phyloP scores from a whole-genome alignment of 2,888 invertebrate genomes.

The Mechanitis messenoides region DNA sequence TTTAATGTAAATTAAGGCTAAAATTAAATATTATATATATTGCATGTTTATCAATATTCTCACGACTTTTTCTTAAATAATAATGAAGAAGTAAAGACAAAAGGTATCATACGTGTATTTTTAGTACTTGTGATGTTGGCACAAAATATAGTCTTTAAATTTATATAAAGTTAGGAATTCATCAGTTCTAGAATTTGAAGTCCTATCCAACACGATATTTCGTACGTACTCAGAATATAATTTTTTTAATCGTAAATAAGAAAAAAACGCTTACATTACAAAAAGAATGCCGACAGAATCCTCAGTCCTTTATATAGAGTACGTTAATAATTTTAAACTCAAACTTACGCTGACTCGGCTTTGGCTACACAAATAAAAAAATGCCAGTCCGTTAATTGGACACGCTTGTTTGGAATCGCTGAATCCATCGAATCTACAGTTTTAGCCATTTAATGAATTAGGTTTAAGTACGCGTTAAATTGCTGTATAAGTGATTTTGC shows the following conservation, averaged over 20 bases:
- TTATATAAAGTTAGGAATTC: no score
- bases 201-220: no score
- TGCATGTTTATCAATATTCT: no score
- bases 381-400: slow-evolving; percentile 52
- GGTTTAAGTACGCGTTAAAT: slow-evolving; percentile 11
- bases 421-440: slow-evolving; percentile 32
- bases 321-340: slow-evolving; percentile 5
- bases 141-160: no score
- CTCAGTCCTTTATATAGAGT: slow-evolving; percentile 2
- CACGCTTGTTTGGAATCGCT: slow-evolving; percentile 50
- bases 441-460: slow-evolving; percentile 14
- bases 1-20: no score
- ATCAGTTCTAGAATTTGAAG: no score
- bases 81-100: no score
- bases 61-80: no score
- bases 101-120: no score
- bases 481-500: slow-evolving; percentile 15
- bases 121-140: no score
- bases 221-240: no score
- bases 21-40: no score
- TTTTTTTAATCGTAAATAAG: neutral
- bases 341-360: slow-evolving; percentile 5
- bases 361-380: slow-evolving; percentile 3
- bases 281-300: neutral
- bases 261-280: neutral